phyloP scores from a whole-genome alignment of 2,888 invertebrate genomes.

The Heliconius sara region DNA sequence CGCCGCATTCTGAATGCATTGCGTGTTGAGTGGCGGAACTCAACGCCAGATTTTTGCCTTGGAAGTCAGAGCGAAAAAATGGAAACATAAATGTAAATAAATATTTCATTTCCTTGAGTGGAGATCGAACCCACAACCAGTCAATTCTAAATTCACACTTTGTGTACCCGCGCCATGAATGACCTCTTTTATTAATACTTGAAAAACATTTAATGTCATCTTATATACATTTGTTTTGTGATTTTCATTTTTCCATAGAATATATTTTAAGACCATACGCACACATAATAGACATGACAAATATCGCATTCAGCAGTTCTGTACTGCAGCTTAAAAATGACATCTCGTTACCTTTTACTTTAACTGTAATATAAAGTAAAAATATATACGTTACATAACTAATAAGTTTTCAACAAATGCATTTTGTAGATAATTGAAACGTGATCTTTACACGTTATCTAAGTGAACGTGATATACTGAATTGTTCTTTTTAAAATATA shows the following conservation, averaged over 20 bases:
- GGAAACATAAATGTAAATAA: no score
- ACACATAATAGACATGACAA: not conserved
- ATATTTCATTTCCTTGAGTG: no score
- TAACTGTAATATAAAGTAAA: not conserved
- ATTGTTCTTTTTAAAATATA: not conserved
- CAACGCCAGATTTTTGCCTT: no score
- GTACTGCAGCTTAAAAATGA: not conserved
- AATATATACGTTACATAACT: not conserved
- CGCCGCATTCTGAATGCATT: no score
- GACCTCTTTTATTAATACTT: not conserved
- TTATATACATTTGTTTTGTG: no score
- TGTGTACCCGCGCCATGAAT: no score
- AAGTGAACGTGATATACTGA: slow-evolving; percentile 19
- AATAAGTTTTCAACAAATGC: not conserved
- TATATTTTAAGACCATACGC: no score
- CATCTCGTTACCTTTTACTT: not conserved
- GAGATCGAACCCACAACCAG: no score
- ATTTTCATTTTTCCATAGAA: no score
- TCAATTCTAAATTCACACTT: no score
- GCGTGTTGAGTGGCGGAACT: no score
- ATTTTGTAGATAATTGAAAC: slow-evolving; percentile 17
- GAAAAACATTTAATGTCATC: not conserved
- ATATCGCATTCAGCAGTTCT: not conserved
- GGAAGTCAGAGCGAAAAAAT: no score
- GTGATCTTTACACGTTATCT: slow-evolving; percentile 23